phyloP scores from a whole-genome alignment of 2,888 invertebrate genomes.

The Ormyrus nitidulus region DNA sequence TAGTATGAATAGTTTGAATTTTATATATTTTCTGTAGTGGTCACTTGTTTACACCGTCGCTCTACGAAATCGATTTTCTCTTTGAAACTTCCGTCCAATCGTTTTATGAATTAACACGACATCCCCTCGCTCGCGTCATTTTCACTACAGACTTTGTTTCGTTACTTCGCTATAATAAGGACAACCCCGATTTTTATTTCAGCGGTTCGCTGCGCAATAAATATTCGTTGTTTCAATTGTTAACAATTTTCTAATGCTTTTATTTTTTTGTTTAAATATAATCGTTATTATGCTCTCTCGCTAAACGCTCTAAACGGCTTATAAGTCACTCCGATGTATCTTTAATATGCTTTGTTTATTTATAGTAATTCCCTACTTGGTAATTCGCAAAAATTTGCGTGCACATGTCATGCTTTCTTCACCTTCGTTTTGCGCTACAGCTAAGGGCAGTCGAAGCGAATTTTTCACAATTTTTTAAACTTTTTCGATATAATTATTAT shows the following conservation, averaged over 20 bases:
- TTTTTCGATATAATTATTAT: neutral
- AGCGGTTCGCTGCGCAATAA: slow-evolving; percentile 32
- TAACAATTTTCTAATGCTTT: slow-evolving; percentile 44
- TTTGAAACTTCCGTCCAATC: slow-evolving; percentile 33
- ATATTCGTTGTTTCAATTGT: slow-evolving; percentile 63
- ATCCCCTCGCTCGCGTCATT: neutral
- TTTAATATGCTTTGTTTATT: neutral
- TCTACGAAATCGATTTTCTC: slow-evolving; percentile 28
- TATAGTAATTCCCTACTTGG: slow-evolving; percentile 9
- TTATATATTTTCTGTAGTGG: too few relatives aligned
- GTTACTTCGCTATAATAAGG: slow-evolving; percentile 17
- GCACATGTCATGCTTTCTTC: neutral
- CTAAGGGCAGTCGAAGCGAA: neutral
- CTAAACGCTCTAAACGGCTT: neutral
- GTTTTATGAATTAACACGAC: neutral
- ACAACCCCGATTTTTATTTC: slow-evolving; percentile 19
- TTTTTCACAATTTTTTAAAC: neutral
- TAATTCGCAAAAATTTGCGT: slow-evolving; percentile 26
- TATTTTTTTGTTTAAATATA: neutral
- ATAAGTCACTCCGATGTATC: neutral
- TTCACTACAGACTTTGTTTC: slow-evolving; percentile 4
- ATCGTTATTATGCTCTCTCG: too few relatives aligned
- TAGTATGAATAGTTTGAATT: too few relatives aligned
- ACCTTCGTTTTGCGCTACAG: neutral
- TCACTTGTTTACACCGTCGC: neutral